These are phyloP conservation scores for Gonatopus flavifemur DNA, from an alignment of 1,140 invertebrate genomes.

Conservation along the genomic window DNA sequence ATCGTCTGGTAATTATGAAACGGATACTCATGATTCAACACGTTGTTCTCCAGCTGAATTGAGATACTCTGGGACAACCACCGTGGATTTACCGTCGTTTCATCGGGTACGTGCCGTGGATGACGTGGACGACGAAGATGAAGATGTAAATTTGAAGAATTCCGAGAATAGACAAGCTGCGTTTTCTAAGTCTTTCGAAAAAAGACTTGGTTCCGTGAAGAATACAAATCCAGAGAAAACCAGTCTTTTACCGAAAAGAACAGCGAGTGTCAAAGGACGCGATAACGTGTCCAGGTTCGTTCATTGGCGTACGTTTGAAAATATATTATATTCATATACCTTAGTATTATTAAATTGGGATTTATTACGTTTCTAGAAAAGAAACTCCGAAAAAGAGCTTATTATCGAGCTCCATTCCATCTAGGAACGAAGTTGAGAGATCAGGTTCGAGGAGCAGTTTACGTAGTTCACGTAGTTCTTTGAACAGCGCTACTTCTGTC, in stretches of 20 bases:
- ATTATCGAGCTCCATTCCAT: slow-evolving; percentile 3
- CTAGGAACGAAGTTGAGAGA: slow-evolving; percentile 59
- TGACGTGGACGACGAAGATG: slow-evolving; percentile 10
- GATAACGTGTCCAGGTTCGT: slow-evolving; percentile 28
- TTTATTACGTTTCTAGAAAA: no score
- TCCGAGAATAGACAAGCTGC: background rate
- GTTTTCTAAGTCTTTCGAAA: slow-evolving; percentile 2
- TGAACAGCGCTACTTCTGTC: slow-evolving; percentile 79
- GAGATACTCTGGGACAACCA: slow-evolving; percentile 8
- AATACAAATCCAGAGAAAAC: slow-evolving; percentile 20
- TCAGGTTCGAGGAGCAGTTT: slow-evolving; percentile 73
- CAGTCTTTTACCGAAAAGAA: slow-evolving; percentile 46
- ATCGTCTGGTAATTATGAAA: slow-evolving; percentile 71
- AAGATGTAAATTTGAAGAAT: slow-evolving; percentile 8
- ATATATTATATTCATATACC: no score
- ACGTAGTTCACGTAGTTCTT: slow-evolving; percentile 76
- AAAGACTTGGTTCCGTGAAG: slow-evolving; percentile 10
- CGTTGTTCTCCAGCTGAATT: slow-evolving; percentile 52
- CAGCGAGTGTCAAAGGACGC: slow-evolving; percentile 34
- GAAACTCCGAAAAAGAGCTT: no score
- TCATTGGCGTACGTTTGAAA: no score
- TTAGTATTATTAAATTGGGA: no score
- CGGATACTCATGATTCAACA: slow-evolving; percentile 61
- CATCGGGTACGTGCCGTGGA: background rate
- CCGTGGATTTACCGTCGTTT: background rate